These are phyloP conservation scores for Galleria mellonella DNA, from an alignment of 1,140 invertebrate species.

Conservation along the genomic window DNA sequence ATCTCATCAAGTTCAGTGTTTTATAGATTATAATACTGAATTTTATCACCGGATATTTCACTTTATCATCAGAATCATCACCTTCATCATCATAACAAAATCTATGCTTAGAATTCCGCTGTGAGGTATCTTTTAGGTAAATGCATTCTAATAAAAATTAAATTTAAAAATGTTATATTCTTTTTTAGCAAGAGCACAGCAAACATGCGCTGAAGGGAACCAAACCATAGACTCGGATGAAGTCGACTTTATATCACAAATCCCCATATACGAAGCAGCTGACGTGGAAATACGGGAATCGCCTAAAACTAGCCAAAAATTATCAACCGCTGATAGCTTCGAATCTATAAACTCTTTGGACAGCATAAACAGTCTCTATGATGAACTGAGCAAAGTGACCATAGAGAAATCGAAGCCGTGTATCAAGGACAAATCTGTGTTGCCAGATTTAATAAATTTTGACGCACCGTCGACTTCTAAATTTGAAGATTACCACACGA, in stretches of 20 bases:
- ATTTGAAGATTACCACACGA: conserved; percentile 52
- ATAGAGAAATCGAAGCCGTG: conserved; percentile 33
- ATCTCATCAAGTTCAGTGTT: no score
- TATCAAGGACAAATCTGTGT: conserved; percentile 35
- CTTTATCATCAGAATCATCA: no score
- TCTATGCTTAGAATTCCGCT: no score
- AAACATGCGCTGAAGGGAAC: neutral
- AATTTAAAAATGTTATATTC: no score
- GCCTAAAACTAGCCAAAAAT: conserved; percentile 19
- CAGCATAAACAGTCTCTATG: conserved; percentile 43
- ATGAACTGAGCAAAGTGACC: conserved; percentile 43
- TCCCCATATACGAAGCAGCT: conserved; percentile 56
- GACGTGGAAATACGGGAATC: conserved; percentile 47
- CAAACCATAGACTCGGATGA: conserved; percentile 14
- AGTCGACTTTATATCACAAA: conserved; percentile 45
- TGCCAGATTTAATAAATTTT: conserved; percentile 60
- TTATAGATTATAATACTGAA: no score
- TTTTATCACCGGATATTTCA: no score
- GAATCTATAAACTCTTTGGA: conserved; percentile 51
- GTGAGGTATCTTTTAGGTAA: no score
- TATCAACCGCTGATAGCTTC: conserved; percentile 34
- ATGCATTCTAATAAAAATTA: no score
- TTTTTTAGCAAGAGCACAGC: conserved; percentile 21
- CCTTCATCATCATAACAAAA: neutral
- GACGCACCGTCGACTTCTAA: conserved; percentile 50